phyloP scores from a whole-genome alignment of 2,888 invertebrate species.

The Charanyca ferruginea region DNA sequence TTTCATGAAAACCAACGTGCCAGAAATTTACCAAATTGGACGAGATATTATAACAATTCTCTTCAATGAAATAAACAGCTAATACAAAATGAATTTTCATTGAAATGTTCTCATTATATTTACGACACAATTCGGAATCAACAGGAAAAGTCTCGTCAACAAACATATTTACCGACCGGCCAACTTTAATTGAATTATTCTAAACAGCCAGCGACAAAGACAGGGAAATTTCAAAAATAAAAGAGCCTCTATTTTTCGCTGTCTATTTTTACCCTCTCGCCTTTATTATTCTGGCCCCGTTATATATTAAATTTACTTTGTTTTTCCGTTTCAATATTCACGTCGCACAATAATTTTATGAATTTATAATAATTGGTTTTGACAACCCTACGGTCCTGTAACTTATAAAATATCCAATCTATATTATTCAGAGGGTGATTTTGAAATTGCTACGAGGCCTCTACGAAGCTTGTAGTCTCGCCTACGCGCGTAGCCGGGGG shows the following conservation, averaged over 20 bases:
- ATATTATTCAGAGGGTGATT: slow-evolving; percentile 64
- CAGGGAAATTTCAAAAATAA: slow-evolving; percentile 12
- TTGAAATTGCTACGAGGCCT: slow-evolving; percentile 56
- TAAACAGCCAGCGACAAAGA: slow-evolving; percentile 10
- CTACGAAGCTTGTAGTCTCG: slow-evolving; percentile 55
- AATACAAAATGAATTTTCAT: slow-evolving; percentile 32
- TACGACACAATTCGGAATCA: slow-evolving; percentile 21
- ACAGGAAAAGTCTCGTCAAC: slow-evolving; percentile 10
- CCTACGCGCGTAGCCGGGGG: slow-evolving; percentile 69
- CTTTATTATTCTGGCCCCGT: slow-evolving; percentile 59
- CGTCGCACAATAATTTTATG: slow-evolving; percentile 29
- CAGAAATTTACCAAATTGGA: neutral
- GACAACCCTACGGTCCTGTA: slow-evolving; percentile 17
- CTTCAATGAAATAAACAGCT: neutral
- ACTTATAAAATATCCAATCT: slow-evolving; percentile 50
- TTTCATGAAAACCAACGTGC: neutral
- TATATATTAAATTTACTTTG: slow-evolving; percentile 62
- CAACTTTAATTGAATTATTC: slow-evolving; percentile 48
- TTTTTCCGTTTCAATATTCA: slow-evolving; percentile 56
- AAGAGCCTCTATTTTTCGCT: slow-evolving; percentile 23
- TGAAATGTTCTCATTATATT: slow-evolving; percentile 24
- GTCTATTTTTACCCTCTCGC: slow-evolving; percentile 28
- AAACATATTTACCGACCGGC: slow-evolving; percentile 32
- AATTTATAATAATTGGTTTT: slow-evolving; percentile 50
- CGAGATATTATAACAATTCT: neutral